A percentile compares a stretch with the other conserved stretches of the same genome.
Evolutionary conservation across 2,888 invertebrate species (phyloP).

Genomic region (Rotaria magnacalcarata): DNA sequence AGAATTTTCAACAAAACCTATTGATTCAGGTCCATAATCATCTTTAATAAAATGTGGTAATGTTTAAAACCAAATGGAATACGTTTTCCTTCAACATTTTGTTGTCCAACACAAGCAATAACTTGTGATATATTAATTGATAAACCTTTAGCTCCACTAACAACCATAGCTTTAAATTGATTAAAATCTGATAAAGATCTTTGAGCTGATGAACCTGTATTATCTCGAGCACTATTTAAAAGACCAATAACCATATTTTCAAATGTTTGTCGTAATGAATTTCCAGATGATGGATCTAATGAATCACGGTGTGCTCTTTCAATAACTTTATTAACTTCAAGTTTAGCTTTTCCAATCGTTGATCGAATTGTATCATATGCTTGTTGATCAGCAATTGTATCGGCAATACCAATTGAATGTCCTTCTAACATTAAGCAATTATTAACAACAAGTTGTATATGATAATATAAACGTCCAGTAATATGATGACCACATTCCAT

Average conservation of each 20-base stretch:
- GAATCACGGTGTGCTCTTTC: slow-evolving; percentile 99
- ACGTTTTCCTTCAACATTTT: slow-evolving; percentile 99
- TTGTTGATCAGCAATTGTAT: slow-evolving; percentile 98
- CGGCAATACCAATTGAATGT: slow-evolving; percentile 73
- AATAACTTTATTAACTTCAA: slow-evolving; percentile 98
- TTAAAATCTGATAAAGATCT: slow-evolving; percentile 98
- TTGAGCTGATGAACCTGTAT: slow-evolving; percentile 97
- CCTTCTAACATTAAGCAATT: slow-evolving; percentile 72
- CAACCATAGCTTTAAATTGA: slow-evolving; percentile 99
- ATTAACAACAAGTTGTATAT: slow-evolving; percentile 97
- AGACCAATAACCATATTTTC: slow-evolving; percentile 96
- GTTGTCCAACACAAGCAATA: slow-evolving; percentile 99
- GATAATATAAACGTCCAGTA: slow-evolving; percentile 86
- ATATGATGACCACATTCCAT: slow-evolving; percentile 92
- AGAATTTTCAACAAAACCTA: slow-evolving; percentile 98
- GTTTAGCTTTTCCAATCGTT: slow-evolving; percentile 95
- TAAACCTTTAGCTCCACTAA: slow-evolving; percentile 96
- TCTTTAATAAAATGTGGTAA: slow-evolving; percentile 99
- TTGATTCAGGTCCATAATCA: slow-evolving; percentile 98
- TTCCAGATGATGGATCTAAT: slow-evolving; percentile 94
- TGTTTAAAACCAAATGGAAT: slow-evolving; percentile 97
- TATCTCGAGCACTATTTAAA: slow-evolving; percentile 98
- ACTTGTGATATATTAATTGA: slow-evolving; percentile 99
- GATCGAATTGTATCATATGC: slow-evolving; percentile 96
- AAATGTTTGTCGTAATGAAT: slow-evolving; percentile 95